phyloP scores from a whole-genome alignment of 2,113 vertebrate species.

The Phocoena sinus region DNA sequence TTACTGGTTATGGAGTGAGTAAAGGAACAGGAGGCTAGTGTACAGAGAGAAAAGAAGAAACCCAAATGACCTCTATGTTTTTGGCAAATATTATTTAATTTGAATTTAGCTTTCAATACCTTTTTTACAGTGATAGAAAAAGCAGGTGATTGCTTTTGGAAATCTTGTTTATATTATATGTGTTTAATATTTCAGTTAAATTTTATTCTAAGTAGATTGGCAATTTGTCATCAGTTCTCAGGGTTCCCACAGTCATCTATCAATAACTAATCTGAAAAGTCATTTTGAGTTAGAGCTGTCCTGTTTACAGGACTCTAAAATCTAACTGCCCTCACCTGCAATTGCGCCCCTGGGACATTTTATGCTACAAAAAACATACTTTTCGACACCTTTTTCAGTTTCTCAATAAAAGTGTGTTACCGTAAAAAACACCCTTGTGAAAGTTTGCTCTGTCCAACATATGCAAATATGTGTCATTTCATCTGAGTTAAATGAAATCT shows the following conservation, averaged over 20 bases:
- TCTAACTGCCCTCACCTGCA: constrained; percentile 36
- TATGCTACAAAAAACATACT: constrained; percentile 14
- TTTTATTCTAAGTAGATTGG: neutral
- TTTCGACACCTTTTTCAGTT: constrained; percentile 31
- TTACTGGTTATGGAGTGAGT: neutral
- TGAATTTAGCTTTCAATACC: neutral
- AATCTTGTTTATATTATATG: neutral
- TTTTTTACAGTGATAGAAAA: neutral
- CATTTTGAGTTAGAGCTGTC: constrained; percentile 41
- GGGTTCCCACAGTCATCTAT: neutral
- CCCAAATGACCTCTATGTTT: neutral
- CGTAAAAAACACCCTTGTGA: constrained; percentile 47
- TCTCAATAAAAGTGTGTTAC: constrained; percentile 23
- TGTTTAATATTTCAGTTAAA: constrained; percentile 19
- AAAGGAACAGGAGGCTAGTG: neutral
- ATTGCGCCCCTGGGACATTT: neutral
- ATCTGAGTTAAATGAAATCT: constrained; percentile 42
- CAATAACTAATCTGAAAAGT: constrained; percentile 41
- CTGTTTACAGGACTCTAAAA: constrained; percentile 52
- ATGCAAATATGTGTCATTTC: constrained; percentile 36
- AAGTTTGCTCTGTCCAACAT: neutral
- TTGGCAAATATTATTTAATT: neutral
- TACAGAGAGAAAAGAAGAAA: neutral
- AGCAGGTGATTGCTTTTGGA: neutral
- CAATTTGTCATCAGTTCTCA: neutral